Percentiles rank a stretch among this genome's conserved stretches.
These are phyloP conservation scores for Dermochelys coriacea DNA, from an alignment of 2,797 vertebrate genomes.

Conservation along the genomic window DNA sequence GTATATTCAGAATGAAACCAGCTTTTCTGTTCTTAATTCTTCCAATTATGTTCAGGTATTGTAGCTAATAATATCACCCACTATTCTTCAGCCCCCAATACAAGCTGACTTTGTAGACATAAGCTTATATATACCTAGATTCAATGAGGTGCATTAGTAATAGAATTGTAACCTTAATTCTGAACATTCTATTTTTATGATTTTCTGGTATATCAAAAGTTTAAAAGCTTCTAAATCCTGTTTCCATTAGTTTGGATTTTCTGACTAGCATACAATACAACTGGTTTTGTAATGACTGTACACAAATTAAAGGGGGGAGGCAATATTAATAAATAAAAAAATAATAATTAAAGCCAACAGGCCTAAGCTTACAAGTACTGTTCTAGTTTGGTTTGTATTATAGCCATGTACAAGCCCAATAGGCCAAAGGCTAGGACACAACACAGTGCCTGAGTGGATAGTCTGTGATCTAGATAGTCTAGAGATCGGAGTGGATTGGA, in stretches of 20 bases:
- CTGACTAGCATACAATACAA: rapidly evolving
- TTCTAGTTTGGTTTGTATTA: neutral
- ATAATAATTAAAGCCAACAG: neutral
- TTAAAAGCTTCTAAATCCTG: neutral
- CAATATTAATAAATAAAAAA: neutral
- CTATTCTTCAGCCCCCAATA: neutral
- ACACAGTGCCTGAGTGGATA: neutral
- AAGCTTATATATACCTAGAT: neutral
- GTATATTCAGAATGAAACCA: neutral
- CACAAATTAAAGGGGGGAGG: neutral
- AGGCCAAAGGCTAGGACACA: neutral
- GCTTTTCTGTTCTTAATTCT: neutral
- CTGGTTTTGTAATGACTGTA: neutral
- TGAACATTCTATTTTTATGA: neutral
- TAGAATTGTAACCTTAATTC: neutral
- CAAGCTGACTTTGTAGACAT: neutral
- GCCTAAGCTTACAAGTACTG: neutral
- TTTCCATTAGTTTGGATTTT: neutral
- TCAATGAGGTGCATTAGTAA: neutral
- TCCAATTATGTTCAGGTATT: neutral
- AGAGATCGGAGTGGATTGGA: rapidly evolving
- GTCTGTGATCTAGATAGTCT: neutral
- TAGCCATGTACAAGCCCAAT: neutral
- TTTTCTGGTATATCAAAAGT: neutral
- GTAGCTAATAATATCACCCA: neutral